Base-by-base conservation (phyloP, 2,113 vertebrate species). In the Struthio camelus region DNA sequence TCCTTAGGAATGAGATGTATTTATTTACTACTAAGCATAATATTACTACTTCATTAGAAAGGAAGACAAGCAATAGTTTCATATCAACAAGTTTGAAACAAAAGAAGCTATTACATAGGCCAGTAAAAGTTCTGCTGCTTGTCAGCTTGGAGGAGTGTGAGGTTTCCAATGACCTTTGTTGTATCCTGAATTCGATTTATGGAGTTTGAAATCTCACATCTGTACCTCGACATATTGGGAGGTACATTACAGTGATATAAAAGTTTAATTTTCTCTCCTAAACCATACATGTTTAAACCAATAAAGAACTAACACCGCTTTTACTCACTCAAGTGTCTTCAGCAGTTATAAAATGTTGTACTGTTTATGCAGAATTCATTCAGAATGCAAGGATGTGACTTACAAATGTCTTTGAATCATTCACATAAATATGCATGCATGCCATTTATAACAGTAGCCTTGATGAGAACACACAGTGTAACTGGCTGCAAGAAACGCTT, bases 381-480 rank as follows among this genome's bases (percentile, higher is more conserved):
- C 97, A 94, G 96, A 98, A 98, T 96, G 96, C 96, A 97, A 93
- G 97, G 97, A 98, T 97, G 95, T 98, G 98, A 98, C 98, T 98
- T 98, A 95, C 98, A 98, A 98, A 98, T 90, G 98, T 94, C 98
- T 98, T 98, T 98, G 98, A 97, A 97, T 98, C 97, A 91, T 97
- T 97, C 96, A 97, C 97, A 98, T 98, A 98, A 98, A 98, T 98
- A 98, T 98, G 97, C 97, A 98, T 98, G 97, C 72, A 89, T 90
- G 95, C 95, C 98, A 98, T 98, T 98, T 98, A 98, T 98, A 98
- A 98, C 96, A 98, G 97, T 97, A 98, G 98, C 98, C 98, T 98
- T 98, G 98, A 98, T 98, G 97, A 98, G 98, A 98, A 98, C 97
- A 97, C 97, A 97, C 87, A 96, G 97, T 98, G 97, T 97, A 98